Base-by-base conservation (phyloP, 2,888 invertebrate genomes). In the Torymus texanus region DNA sequence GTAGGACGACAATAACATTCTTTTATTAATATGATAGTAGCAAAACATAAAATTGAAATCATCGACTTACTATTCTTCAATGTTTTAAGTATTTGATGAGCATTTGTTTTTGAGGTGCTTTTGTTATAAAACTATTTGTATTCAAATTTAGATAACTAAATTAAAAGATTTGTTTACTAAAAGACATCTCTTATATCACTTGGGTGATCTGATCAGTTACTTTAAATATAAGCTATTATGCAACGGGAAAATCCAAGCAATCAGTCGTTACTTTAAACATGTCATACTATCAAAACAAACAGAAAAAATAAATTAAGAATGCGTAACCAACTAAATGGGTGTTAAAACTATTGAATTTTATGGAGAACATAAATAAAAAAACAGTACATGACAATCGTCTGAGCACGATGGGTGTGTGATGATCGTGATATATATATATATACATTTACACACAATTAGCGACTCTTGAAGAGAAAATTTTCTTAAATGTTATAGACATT, bases 341-440 rank as follows among this genome's bases (percentile, higher is more conserved):
- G n/a, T 18, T 53, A 62, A 13, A 61, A 61, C 8, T 41, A 61
- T 72, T 50, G 61, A 53, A 53, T 58, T 67, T 5, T 41, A 41
- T 65, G 56, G 16, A 13, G 18, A 63, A 51, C 18, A 62, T 41
- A 62, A 18, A 68, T 29, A 12, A 50, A 70, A 70, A 73, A 74
- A 58, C n/a, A 70, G 29, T 73, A 72, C 51, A 71, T 80, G 80
- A 80, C 80, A 80, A 80, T 80, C 80, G 80, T 80, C 76, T 56
- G 68, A 76, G 67, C 59, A 68, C 71, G 76, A 80, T 73, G 58
- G 21, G 55, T 67, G 71, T 75, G 66, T 70, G 62, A 79, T 79
- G 75, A 79, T 75, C 66, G 72, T 75, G 75, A 79, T 72, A 75
- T 53, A 58, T 56, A 78, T 55, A 29, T 61, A 76, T 63, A 73